Conservation (phyloP, 2,797 vertebrate species). For the Xenops minutus region DNA sequence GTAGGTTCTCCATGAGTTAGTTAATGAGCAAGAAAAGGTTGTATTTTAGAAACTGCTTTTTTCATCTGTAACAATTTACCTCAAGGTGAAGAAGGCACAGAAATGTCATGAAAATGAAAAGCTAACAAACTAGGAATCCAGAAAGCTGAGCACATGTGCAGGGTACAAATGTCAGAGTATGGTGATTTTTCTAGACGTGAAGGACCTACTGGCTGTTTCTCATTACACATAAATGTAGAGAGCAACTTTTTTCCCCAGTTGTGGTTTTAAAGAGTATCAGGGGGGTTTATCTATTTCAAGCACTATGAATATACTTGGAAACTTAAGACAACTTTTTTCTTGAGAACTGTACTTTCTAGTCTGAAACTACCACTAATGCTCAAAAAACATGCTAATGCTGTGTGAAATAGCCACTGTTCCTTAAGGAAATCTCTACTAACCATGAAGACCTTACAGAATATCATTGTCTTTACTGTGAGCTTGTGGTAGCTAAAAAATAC, state of each 20-base stretch:
- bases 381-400: background rate
- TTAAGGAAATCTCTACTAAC: background rate
- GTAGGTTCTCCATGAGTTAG: background rate
- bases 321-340: background rate
- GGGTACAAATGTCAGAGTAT: background rate
- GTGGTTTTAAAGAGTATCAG: background rate
- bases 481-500: background rate
- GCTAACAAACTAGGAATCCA: background rate
- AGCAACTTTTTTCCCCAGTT: background rate
- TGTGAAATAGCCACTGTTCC: background rate
- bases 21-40: background rate
- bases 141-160: background rate
- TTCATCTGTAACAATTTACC: background rate
- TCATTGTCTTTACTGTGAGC: background rate
- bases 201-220: background rate
- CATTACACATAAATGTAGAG: background rate
- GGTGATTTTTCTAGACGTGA: background rate
- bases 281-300: background rate
- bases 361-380: background rate
- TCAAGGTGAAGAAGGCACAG: background rate
- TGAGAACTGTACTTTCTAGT: background rate
- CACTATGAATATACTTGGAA: background rate
- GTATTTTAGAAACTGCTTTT: background rate
- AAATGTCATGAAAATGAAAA: constrained; percentile 1
- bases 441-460: background rate